phyloP scores from a whole-genome alignment of 1,140 invertebrate species.

The Harpegnathos saltator region DNA sequence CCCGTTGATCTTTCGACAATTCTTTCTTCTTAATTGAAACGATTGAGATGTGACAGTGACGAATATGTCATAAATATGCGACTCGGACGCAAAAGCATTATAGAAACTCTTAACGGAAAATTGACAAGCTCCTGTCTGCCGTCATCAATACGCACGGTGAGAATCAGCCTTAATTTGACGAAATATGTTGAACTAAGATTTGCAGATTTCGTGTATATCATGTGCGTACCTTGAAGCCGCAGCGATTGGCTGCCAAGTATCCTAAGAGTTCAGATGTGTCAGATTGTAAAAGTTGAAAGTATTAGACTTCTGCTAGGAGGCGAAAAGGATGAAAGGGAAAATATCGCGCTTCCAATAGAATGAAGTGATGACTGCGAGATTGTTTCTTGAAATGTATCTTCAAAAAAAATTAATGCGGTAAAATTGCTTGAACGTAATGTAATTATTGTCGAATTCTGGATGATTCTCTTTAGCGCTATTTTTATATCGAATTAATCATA shows the following conservation, averaged over 20 bases:
- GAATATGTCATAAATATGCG: too few relatives aligned
- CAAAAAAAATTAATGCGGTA: too few relatives aligned
- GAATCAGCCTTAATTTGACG: too few relatives aligned
- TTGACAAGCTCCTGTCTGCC: too few relatives aligned
- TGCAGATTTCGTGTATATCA: neutral
- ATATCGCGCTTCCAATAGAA: conserved; percentile 30
- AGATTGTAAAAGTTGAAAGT: conserved; percentile 38
- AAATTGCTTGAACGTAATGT: neutral
- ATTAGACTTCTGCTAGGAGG: conserved; percentile 24
- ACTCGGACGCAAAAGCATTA: too few relatives aligned
- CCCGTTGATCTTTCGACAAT: too few relatives aligned
- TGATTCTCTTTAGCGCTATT: neutral
- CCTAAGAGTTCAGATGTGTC: conserved; percentile 25
- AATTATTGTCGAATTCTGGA: neutral
- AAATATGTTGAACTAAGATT: neutral
- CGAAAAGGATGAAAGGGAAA: conserved; percentile 1
- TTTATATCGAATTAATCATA: neutral
- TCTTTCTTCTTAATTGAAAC: too few relatives aligned
- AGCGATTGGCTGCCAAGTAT: conserved; percentile 33
- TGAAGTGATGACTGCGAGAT: neutral
- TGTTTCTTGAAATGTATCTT: too few relatives aligned
- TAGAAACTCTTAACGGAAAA: too few relatives aligned
- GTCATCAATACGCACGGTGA: too few relatives aligned
- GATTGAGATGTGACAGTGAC: too few relatives aligned
- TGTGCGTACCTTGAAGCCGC: conserved; percentile 48